A percentile compares a stretch with the other conserved stretches of the same genome.
These are phyloP conservation scores for Batillaria attramentaria DNA, from an alignment of 1,140 invertebrate species.

Conservation along the genomic window DNA sequence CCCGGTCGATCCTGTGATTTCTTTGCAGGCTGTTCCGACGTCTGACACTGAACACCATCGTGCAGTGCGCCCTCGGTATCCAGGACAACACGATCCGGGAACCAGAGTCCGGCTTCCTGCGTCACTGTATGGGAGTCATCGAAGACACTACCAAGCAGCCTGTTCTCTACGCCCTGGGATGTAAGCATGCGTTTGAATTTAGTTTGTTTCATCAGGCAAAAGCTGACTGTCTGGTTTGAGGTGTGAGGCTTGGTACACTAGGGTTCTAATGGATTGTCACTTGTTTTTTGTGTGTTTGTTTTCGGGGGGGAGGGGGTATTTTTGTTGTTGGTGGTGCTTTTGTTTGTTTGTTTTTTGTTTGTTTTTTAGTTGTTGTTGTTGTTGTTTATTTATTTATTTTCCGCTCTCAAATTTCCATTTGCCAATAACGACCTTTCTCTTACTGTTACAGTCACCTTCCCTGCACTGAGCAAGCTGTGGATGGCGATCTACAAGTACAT, in stretches of 20 bases:
- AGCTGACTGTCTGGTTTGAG: no score
- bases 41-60: slow-evolving; percentile 74
- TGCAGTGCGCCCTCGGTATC: slow-evolving; percentile 73
- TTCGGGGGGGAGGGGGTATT: no score
- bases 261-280: no score
- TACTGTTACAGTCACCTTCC: slow-evolving; percentile 66
- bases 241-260: no score
- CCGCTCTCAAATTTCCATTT: not conserved
- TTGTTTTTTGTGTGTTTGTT: no score
- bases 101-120: slow-evolving; percentile 69
- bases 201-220: no score
- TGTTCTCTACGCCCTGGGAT: slow-evolving; percentile 61
- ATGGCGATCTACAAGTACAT: slow-evolving; percentile 58
- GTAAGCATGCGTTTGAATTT: no score
- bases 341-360: not conserved
- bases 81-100: slow-evolving; percentile 71
- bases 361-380: not conserved
- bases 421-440: not conserved
- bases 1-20: slow-evolving; percentile 20
- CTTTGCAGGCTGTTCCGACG: slow-evolving; percentile 70
- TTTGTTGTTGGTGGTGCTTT: no score
- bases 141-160: slow-evolving; percentile 61
- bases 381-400: no score
- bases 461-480: slow-evolving; percentile 57
- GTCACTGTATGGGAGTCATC: slow-evolving; percentile 60